These are phyloP conservation scores for Parotocinclus haroldoi DNA, from an alignment of 2,797 vertebrate genomes.

Conservation along the genomic window DNA sequence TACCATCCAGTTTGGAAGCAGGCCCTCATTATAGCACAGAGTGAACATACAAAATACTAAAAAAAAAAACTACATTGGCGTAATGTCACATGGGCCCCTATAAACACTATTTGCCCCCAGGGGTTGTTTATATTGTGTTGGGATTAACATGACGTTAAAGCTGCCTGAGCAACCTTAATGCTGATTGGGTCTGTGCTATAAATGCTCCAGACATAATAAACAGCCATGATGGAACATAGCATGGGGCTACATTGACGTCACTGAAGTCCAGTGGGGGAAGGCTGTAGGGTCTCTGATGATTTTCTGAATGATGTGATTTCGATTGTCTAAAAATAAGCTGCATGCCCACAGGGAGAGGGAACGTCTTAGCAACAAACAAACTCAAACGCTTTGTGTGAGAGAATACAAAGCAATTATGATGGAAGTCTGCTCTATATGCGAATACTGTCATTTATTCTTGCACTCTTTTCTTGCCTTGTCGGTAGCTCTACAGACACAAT, in stretches of 20 bases:
- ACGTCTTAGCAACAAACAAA: slow-evolving; percentile 19
- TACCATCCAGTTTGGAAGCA: too few relatives aligned
- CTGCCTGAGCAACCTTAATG: slow-evolving; percentile 43
- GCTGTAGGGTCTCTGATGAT: slow-evolving; percentile 20
- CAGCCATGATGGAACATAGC: slow-evolving; percentile 27
- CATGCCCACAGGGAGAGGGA: slow-evolving; percentile 17
- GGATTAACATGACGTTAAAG: slow-evolving; percentile 50
- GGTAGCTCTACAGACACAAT: too few relatives aligned
- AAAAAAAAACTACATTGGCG: too few relatives aligned
- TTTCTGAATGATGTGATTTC: slow-evolving; percentile 35
- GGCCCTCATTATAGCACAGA: too few relatives aligned
- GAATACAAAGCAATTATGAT: not conserved
- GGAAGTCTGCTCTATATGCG: too few relatives aligned
- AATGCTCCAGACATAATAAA: slow-evolving; percentile 46
- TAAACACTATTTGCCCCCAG: slow-evolving; percentile 26
- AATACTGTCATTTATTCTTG: too few relatives aligned
- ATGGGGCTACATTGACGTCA: slow-evolving; percentile 26
- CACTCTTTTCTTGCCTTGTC: too few relatives aligned
- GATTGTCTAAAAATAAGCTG: slow-evolving; percentile 43
- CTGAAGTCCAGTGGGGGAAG: slow-evolving; percentile 12
- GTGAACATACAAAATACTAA: too few relatives aligned
- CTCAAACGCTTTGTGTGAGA: not conserved
- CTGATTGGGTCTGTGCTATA: slow-evolving; percentile 34
- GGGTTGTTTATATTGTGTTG: slow-evolving; percentile 30
- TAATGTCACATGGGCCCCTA: slow-evolving; percentile 7